Evolutionary conservation across 2,113 vertebrate species (phyloP).

Genomic region (Probosciger aterrimus): DNA sequence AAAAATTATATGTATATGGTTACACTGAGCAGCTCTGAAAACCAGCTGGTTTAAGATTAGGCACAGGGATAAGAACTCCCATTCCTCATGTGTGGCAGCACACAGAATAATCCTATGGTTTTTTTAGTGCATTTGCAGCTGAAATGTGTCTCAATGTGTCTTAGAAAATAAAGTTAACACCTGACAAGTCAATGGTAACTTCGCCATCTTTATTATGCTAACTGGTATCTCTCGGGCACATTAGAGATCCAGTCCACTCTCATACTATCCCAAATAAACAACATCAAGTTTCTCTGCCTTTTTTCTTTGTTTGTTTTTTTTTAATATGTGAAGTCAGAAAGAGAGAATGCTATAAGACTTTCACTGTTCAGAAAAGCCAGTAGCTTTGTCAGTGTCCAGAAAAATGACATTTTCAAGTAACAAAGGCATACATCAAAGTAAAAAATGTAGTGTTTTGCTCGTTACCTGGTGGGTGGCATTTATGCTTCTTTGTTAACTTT

Average conservation of each 20-base stretch:
- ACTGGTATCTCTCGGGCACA: background rate
- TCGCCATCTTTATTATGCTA: background rate
- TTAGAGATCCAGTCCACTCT: background rate
- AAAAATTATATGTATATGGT: background rate
- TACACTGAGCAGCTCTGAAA: background rate
- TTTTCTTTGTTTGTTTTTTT: background rate
- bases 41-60: background rate
- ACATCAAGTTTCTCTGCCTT: background rate
- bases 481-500: background rate
- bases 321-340: background rate
- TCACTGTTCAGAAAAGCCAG: background rate
- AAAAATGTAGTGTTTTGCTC: background rate
- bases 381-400: background rate
- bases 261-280: background rate
- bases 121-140: background rate
- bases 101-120: fast-evolving
- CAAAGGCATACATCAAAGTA: slow-evolving; percentile 24
- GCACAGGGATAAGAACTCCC: background rate
- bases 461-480: background rate
- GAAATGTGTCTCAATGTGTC: background rate
- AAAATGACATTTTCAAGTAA: slow-evolving; percentile 11
- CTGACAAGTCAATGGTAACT: background rate
- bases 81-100: background rate
- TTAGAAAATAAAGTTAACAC: background rate
- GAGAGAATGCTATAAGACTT: background rate